phyloP scores from a whole-genome alignment of 2,113 vertebrate genomes.

The Rhizomys pruinosus region DNA sequence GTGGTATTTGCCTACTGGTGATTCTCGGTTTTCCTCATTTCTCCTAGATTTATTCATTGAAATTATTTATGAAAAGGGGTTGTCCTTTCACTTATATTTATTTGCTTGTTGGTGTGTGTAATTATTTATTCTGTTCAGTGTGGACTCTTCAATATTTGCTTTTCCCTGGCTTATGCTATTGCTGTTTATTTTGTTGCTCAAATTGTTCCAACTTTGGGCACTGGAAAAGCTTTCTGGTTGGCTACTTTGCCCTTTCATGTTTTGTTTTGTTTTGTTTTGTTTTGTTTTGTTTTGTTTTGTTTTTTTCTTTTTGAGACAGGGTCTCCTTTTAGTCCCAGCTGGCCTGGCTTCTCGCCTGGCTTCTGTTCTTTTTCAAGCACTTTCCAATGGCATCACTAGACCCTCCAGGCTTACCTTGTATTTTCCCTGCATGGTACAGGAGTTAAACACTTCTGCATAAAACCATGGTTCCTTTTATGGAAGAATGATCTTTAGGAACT shows the following conservation, averaged over 20 bases:
- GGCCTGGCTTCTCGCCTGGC: not conserved
- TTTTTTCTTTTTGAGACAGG: too few relatives aligned
- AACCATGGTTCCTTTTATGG: not conserved
- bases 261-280: too few relatives aligned
- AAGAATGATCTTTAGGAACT: constrained; percentile 42
- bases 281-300: too few relatives aligned
- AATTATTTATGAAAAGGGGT: constrained; percentile 33
- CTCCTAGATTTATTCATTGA: constrained; percentile 18
- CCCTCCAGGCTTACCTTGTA: not conserved
- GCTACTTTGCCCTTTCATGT: not conserved
- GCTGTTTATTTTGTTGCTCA: not conserved
- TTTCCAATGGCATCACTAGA: not conserved
- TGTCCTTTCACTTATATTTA: not conserved
- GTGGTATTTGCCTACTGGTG: not conserved
- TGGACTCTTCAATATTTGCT: not conserved
- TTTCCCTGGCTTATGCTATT: not conserved
- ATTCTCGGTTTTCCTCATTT: constrained; percentile 48
- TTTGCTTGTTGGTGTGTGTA: constrained; percentile 10
- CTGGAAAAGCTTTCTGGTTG: not conserved
- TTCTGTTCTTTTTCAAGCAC: not conserved
- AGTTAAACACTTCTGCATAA: not conserved
- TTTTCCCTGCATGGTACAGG: not conserved
- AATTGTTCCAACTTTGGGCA: constrained; percentile 12
- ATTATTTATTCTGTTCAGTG: constrained; percentile 3
- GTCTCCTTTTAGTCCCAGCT: too few relatives aligned